Base-by-base conservation (phyloP, 2,113 vertebrate genomes). In the Onychorhynchus coronatus region DNA sequence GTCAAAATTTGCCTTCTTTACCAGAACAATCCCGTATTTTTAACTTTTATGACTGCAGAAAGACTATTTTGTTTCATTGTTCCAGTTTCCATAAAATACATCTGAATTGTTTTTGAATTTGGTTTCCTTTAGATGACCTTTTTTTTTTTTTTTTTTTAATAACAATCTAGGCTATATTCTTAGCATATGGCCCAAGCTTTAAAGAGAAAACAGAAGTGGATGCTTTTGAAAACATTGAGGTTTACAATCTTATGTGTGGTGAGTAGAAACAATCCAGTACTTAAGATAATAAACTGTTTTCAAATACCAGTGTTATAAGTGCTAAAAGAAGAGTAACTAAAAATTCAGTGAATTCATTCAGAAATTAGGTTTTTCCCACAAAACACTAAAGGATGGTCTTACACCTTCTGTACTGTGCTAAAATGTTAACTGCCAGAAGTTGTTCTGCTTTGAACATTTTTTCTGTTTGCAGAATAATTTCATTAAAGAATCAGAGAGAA, bases 191-290 rank as follows among this genome's bases (percentile, higher is more conserved):
- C 35, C 98, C 99, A 85, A 98, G 97, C 85, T 98, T 99, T 89
- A 98, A 99, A 97, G 97, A 96, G 39, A 96, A 97, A 42, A 98
- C 92, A 3, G 97, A 98, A 68, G 98, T 99, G 33, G 98, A 98
- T 41, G 97, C 98, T 74, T 99, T 99, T 98, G 99, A 99, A 93
- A 99, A 99, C 96, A 99, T 99, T 31, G 99, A 99, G 95, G 14
- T 99, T 58, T 99, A 99, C 95, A 99, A 99, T 95, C 98, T 99
- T 78, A 96, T 99, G 96, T 99, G 99, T 98, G 99, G 99, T 99
- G 91, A 98, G 99, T 98, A 96, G 59, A 61, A 62, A 35, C 37
- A 82, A 39, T 46, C n/a, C 50, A 79, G 24, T 76, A 65, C n/a
- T 78, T 80, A 5, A 74, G 22, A 30, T 27, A 4, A 61, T 44